Conservation (phyloP, 2,113 vertebrate species). For the Lophura nycthemera region DNA sequence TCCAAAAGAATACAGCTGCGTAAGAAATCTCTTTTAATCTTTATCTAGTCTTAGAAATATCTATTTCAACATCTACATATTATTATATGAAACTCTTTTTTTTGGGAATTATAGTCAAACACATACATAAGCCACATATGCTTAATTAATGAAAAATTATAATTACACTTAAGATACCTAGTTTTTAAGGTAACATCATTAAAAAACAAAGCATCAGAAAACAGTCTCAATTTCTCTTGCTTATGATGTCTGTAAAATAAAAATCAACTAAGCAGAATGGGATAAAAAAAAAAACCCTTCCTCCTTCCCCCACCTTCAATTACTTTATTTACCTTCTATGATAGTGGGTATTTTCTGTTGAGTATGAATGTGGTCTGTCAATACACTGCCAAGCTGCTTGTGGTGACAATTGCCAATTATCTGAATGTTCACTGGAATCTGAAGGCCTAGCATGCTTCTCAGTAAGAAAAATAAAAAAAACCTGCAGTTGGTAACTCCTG, state of each 20-base stretch:
- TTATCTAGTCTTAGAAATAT: constrained; percentile 73
- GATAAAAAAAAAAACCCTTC: neutral
- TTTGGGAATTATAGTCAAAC: neutral
- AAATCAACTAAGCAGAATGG: neutral
- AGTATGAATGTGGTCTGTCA: constrained; percentile 61
- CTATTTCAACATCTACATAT: constrained; percentile 44
- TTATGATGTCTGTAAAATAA: neutral
- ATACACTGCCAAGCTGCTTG: constrained; percentile 78
- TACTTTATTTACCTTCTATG: constrained; percentile 75
- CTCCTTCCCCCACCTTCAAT: neutral
- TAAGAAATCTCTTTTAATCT: constrained; percentile 63
- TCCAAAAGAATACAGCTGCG: constrained; percentile 61
- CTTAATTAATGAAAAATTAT: neutral
- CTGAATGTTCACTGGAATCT: constrained; percentile 34
- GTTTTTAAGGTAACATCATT: neutral
- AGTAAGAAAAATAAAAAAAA: neutral
- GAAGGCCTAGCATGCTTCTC: constrained; percentile 46
- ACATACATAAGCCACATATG: neutral
- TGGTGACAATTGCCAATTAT: constrained; percentile 51
- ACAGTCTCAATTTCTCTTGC: neutral
- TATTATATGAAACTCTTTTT: neutral
- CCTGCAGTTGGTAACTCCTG: neutral
- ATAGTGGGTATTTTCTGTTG: constrained; percentile 45
- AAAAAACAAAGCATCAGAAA: constrained; percentile 5
- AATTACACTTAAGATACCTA: neutral